phyloP scores from a whole-genome alignment of 2,113 vertebrate species.

The Semicossyphus pulcher region DNA sequence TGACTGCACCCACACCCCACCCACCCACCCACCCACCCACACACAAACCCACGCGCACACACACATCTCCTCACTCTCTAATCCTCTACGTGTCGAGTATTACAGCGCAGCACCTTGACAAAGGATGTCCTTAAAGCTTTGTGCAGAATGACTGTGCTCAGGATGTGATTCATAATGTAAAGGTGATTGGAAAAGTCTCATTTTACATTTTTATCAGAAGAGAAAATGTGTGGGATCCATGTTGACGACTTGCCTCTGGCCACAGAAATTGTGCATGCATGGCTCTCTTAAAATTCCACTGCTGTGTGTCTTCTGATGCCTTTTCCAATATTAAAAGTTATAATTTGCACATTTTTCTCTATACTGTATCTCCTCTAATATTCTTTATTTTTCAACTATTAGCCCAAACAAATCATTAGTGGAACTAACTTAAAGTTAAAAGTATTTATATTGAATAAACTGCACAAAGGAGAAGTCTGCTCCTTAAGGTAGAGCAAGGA shows the following conservation, averaged over 20 bases:
- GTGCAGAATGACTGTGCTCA: slow-evolving; percentile 52
- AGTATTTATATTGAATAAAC: too few relatives aligned
- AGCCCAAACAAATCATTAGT: too few relatives aligned
- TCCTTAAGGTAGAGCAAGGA: slow-evolving; percentile 2
- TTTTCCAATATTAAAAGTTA: too few relatives aligned
- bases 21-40: too few relatives aligned
- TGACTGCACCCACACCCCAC: slow-evolving; percentile 38
- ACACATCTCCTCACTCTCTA: slow-evolving; percentile 27
- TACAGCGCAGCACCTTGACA: slow-evolving; percentile 62
- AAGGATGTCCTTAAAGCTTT: slow-evolving; percentile 69
- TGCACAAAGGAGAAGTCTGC: not conserved
- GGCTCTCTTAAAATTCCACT: not conserved
- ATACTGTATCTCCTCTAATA: not conserved
- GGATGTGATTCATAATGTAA: slow-evolving; percentile 43
- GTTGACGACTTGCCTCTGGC: slow-evolving; percentile 9
- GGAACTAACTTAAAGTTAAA: too few relatives aligned
- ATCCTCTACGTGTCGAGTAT: slow-evolving; percentile 65
- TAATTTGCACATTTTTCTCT: not conserved
- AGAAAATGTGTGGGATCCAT: not conserved
- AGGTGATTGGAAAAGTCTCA: slow-evolving; percentile 34
- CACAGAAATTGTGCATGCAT: not conserved
- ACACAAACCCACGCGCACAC: not conserved
- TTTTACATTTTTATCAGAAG: not conserved
- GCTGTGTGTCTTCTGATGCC: not conserved
- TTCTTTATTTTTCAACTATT: too few relatives aligned